A percentile compares a stretch with the other conserved stretches of the same genome.
These are phyloP conservation scores for Pelodytes ibericus DNA, from an alignment of 2,797 vertebrate genomes.

Conservation along the genomic window DNA sequence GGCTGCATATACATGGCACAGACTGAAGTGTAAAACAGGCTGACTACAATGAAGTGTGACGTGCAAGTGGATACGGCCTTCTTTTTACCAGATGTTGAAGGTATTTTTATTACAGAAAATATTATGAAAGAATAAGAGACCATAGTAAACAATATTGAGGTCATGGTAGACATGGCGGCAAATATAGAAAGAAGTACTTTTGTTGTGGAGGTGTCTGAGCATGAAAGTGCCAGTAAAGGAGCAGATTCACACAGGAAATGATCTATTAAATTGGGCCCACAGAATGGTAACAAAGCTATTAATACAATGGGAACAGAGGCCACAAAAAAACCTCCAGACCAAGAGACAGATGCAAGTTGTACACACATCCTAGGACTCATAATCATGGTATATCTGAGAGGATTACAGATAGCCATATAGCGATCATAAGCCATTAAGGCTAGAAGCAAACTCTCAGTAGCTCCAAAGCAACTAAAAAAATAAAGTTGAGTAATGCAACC, in stretches of 20 bases:
- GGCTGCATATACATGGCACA: constrained; percentile 54
- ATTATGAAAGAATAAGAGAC: constrained; percentile 53
- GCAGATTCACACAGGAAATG: constrained; percentile 56
- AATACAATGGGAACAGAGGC: constrained; percentile 59
- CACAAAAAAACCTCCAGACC: constrained; percentile 58
- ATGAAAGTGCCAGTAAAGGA: constrained; percentile 54
- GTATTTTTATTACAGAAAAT: constrained; percentile 46
- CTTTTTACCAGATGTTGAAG: constrained; percentile 39
- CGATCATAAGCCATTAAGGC: constrained; percentile 66
- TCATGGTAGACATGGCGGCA: constrained; percentile 36
- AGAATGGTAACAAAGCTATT: constrained; percentile 46
- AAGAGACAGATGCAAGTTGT: constrained; percentile 57
- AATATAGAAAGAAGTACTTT: constrained; percentile 41
- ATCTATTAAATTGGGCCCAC: constrained; percentile 51
- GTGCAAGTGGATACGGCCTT: constrained; percentile 56
- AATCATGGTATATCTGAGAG: constrained; percentile 62
- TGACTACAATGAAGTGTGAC: constrained; percentile 53
- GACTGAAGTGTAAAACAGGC: constrained; percentile 51
- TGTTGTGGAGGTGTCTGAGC: constrained; percentile 47
- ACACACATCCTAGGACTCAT: constrained; percentile 57
- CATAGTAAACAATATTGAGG: constrained; percentile 47
- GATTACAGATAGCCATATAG: constrained; percentile 64
- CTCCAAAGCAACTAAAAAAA: constrained; percentile 62
- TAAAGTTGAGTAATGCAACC: constrained; percentile 63
- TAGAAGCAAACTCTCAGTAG: constrained; percentile 62